Evolutionary conservation across 1,140 invertebrate species (phyloP).

Genomic region (Penaeus japonicus): DNA sequence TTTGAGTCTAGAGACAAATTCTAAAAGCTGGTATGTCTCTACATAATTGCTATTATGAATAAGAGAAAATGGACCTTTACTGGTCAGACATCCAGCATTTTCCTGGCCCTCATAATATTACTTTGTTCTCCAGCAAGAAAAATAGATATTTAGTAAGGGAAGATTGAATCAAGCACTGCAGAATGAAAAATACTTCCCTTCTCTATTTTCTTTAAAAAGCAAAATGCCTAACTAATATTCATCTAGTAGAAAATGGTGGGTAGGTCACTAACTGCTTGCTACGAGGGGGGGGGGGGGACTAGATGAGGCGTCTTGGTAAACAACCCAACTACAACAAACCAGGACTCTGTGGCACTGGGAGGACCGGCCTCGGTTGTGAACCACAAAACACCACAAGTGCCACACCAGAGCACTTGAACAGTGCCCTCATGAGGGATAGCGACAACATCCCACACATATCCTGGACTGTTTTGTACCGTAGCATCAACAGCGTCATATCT

Average conservation of each 20-base stretch:
- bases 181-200: slow-evolving; percentile 55
- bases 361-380: slow-evolving; percentile 43
- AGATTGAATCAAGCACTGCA: slow-evolving; percentile 55
- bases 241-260: slow-evolving; percentile 53
- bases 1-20: slow-evolving; percentile 48
- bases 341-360: slow-evolving; percentile 49
- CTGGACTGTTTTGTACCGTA: slow-evolving; percentile 51
- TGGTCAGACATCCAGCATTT: slow-evolving; percentile 42
- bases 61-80: slow-evolving; percentile 41
- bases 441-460: slow-evolving; percentile 28
- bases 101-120: slow-evolving; percentile 42
- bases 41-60: slow-evolving; percentile 44
- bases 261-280: slow-evolving; percentile 38
- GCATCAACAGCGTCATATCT: slow-evolving; percentile 41
- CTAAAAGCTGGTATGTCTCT: slow-evolving; percentile 46
- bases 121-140: slow-evolving; percentile 51
- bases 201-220: slow-evolving; percentile 53
- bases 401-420: slow-evolving; percentile 9
- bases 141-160: slow-evolving; percentile 55
- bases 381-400: slow-evolving; percentile 42
- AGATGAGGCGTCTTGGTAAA: slow-evolving; percentile 45
- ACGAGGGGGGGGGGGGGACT: slow-evolving; percentile 28
- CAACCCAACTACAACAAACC: slow-evolving; percentile 34
- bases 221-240: slow-evolving; percentile 53
- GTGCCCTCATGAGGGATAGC: slow-evolving; percentile 17